A percentile compares a stretch with the other conserved stretches of the same genome.
These are phyloP conservation scores for Drosophila meridionalis DNA, from an alignment of 2,888 invertebrate species.

Conservation along the genomic window DNA sequence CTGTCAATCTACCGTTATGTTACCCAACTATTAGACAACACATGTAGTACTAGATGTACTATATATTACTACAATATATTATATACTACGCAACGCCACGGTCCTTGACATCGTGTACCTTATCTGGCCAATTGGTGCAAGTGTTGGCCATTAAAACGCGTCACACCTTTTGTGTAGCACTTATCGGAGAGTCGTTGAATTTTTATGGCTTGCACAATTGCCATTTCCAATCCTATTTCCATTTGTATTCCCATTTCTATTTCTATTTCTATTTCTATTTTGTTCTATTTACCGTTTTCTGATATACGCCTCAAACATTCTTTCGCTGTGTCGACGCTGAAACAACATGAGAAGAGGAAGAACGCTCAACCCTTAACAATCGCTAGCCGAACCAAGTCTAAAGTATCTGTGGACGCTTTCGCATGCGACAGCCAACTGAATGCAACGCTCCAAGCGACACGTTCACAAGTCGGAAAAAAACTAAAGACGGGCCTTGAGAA, in stretches of 20 bases:
- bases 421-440: constrained; percentile 62
- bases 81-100: neutral
- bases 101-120: constrained; percentile 19
- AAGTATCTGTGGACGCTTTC: constrained; percentile 57
- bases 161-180: constrained; percentile 26
- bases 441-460: constrained; percentile 48
- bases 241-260: constrained; percentile 3
- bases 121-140: constrained; percentile 38
- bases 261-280: constrained; percentile 9
- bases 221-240: constrained; percentile 12
- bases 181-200: constrained; percentile 29
- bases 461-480: constrained; percentile 28
- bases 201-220: constrained; percentile 38
- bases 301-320: constrained; percentile 81
- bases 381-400: constrained; percentile 18
- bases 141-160: constrained; percentile 36
- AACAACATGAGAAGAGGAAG: constrained; percentile 57
- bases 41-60: neutral
- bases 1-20: neutral
- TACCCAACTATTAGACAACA: constrained; percentile 9
- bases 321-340: constrained; percentile 61
- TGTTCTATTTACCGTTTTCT: constrained; percentile 74
- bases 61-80: neutral
- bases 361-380: constrained; percentile 34
- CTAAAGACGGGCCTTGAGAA: constrained; percentile 5